Evolutionary conservation across 2,113 vertebrate genomes (phyloP).

Genomic region (Sander vitreus): DNA sequence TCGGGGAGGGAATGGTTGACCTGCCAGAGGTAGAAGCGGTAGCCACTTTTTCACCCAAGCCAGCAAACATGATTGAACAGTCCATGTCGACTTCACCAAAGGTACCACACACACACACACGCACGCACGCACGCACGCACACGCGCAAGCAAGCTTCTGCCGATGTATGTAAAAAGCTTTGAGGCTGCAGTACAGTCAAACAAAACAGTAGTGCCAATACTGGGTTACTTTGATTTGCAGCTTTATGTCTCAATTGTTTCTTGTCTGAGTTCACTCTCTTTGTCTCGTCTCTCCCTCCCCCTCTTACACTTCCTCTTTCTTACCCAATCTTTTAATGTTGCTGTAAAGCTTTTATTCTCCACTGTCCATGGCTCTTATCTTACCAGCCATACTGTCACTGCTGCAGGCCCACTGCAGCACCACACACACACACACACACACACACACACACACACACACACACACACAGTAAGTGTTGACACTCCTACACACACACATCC

Average conservation of each 20-base stretch:
- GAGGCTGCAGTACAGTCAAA: neutral
- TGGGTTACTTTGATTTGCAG: constrained; percentile 22
- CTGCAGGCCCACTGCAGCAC: constrained; percentile 29
- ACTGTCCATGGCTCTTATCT: constrained; percentile 55
- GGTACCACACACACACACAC: constrained; percentile 16
- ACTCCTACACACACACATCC: neutral
- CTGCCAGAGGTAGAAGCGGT: constrained; percentile 61
- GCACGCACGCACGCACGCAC: neutral
- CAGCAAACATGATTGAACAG: constrained; percentile 6
- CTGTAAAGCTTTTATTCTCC: constrained; percentile 40
- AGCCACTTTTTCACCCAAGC: constrained; percentile 1
- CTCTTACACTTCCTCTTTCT: constrained; percentile 16
- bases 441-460: neutral
- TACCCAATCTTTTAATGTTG: constrained; percentile 23
- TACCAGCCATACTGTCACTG: constrained; percentile 44
- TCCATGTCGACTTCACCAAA: neutral
- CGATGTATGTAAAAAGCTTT: neutral
- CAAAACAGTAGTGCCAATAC: neutral
- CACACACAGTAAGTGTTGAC: too few species aligned
- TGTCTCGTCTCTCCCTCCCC: neutral
- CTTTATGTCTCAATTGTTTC: neutral
- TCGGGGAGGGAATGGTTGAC: constrained; percentile 74
- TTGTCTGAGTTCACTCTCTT: constrained; percentile 14
- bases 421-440: neutral
- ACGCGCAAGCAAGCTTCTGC: neutral